phyloP scores from a whole-genome alignment of 2,888 invertebrate species.

The Auanema sp. region DNA sequence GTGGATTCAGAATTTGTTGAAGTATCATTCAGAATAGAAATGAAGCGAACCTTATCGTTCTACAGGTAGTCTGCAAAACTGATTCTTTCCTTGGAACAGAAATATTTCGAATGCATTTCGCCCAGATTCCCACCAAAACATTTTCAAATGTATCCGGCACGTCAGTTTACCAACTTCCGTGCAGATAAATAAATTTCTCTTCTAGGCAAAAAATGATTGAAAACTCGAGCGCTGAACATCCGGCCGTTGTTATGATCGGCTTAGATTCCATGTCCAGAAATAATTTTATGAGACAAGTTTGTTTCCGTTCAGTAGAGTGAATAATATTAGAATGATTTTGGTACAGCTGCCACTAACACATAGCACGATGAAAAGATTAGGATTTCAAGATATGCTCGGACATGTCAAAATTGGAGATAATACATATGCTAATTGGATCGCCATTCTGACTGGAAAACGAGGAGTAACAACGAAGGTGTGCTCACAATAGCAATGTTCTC shows the following conservation, averaged over 20 bases:
- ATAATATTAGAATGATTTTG: neutral
- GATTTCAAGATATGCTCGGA: conserved; percentile 39
- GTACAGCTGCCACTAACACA: conserved; percentile 40
- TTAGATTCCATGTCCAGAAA: conserved; percentile 65
- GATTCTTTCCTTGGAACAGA: too few species aligned
- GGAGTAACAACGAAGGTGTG: conserved; percentile 24
- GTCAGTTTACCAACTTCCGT: too few species aligned
- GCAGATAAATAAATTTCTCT: too few species aligned
- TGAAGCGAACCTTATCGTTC: too few species aligned
- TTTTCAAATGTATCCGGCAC: too few species aligned
- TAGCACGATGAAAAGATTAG: conserved; percentile 43
- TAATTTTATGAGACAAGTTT: conserved; percentile 63
- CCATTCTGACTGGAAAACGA: conserved; percentile 61
- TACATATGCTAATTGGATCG: conserved; percentile 64
- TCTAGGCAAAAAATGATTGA: too few species aligned
- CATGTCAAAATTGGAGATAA: conserved; percentile 66
- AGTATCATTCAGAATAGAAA: too few species aligned
- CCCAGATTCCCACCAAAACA: too few species aligned
- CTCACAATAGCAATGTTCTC: neutral
- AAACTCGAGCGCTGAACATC: conserved; percentile 15
- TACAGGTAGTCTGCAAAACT: too few species aligned
- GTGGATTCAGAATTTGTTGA: too few species aligned
- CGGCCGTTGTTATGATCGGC: conserved; percentile 64
- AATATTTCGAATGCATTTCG: too few species aligned
- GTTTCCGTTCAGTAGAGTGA: too few species aligned